A percentile compares a stretch with the other conserved stretches of the same genome.
Conservation (phyloP, 2,888 invertebrate genomes). For the Lepidonotus clava region DNA sequence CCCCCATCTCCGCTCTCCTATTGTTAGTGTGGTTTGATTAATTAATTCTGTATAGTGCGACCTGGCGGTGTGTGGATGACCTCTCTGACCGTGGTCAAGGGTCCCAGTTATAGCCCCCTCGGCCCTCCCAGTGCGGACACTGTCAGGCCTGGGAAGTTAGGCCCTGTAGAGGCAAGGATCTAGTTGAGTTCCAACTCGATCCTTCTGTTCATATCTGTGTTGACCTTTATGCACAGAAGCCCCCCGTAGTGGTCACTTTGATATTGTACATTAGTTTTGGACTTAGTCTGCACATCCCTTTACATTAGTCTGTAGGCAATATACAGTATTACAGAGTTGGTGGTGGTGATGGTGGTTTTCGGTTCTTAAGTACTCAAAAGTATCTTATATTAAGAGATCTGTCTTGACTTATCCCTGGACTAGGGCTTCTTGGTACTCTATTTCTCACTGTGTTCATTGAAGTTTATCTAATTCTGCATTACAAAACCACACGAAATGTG, state of each 20-base stretch:
- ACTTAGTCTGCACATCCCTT: constrained; percentile 31
- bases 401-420: background rate
- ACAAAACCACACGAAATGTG: too few species aligned
- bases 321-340: background rate
- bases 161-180: background rate
- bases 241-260: background rate
- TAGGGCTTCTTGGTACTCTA: background rate
- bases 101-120: background rate
- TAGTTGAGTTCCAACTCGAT: background rate
- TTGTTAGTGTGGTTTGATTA: constrained; percentile 11
- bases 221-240: background rate
- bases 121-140: background rate
- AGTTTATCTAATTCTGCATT: background rate
- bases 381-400: background rate
- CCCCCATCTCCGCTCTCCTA: constrained; percentile 8
- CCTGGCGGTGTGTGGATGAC: background rate
- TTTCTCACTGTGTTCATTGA: background rate
- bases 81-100: background rate
- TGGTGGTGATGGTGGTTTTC: constrained; percentile 34
- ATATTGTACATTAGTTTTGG: constrained; percentile 25
- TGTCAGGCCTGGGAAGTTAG: background rate
- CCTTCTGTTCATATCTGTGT: background rate
- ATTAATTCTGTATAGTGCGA: background rate
- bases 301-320: constrained; percentile 34
- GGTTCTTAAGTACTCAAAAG: constrained; percentile 13